Percentiles rank a stretch among this genome's conserved stretches.
Conservation (phyloP, 2,113 vertebrate genomes). For the Macrotus californicus region DNA sequence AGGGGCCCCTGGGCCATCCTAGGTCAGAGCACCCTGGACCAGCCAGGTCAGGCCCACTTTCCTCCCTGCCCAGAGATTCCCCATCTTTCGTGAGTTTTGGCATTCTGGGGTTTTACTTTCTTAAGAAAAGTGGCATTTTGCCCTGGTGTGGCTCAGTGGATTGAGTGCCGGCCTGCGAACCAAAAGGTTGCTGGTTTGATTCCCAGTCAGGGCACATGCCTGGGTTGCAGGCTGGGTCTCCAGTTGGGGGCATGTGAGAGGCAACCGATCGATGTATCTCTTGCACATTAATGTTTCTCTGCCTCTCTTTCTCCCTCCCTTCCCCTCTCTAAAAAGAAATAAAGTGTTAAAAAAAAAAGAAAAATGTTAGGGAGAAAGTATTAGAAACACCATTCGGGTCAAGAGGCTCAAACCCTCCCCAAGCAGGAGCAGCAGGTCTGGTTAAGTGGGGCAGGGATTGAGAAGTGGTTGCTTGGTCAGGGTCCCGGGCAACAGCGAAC, state of each 20-base stretch:
- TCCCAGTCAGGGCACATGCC: too few relatives aligned
- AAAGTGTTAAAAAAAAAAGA: too few relatives aligned
- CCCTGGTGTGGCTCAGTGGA: too few relatives aligned
- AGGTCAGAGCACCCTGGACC: not conserved
- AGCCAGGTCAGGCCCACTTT: not conserved
- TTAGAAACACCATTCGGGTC: not conserved
- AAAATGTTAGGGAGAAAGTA: not conserved
- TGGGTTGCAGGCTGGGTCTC: too few relatives aligned
- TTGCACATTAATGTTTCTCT: too few relatives aligned
- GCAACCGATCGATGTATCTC: too few relatives aligned
- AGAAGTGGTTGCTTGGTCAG: not conserved
- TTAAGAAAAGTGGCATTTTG: not conserved
- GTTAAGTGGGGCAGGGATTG: accelerated
- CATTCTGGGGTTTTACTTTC: not conserved
- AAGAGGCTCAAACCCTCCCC: not conserved
- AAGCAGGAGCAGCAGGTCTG: accelerated
- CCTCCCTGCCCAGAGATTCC: not conserved
- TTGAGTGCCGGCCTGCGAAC: too few relatives aligned
- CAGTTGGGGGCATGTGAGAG: too few relatives aligned
- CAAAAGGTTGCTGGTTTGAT: too few relatives aligned
- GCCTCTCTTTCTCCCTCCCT: too few relatives aligned
- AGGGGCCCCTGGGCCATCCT: not conserved
- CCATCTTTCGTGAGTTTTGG: not conserved
- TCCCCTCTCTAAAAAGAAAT: too few relatives aligned
- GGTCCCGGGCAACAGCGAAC: not conserved